Percentiles rank a stretch among this genome's conserved stretches.
Evolutionary conservation across 2,113 vertebrate genomes (phyloP).

Genomic region (Ameiurus melas): DNA sequence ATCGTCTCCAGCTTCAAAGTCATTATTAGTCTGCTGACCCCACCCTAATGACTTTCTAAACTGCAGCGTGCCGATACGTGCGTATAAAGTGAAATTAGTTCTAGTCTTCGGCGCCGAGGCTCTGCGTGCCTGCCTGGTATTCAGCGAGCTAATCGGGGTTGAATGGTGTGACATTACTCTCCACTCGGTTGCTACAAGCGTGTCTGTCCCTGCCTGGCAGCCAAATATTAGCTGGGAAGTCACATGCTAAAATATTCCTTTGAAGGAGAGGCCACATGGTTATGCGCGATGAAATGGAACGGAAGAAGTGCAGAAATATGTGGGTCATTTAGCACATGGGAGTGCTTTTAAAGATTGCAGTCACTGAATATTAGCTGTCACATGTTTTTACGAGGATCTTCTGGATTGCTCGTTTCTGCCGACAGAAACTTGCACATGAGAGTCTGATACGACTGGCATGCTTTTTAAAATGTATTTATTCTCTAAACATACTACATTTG

Average conservation of each 20-base stretch:
- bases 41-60: constrained; percentile 79
- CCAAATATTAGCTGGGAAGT: constrained; percentile 72
- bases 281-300: constrained; percentile 61
- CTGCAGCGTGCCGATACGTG: constrained; percentile 78
- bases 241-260: constrained; percentile 75
- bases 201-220: constrained; percentile 73
- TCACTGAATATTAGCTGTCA: constrained; percentile 67
- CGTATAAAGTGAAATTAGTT: constrained; percentile 82
- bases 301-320: constrained; percentile 59
- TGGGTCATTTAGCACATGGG: constrained; percentile 58
- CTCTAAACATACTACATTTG: background rate
- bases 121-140: constrained; percentile 73
- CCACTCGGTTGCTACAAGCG: constrained; percentile 73
- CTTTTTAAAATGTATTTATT: background rate
- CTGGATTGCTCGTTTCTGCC: constrained; percentile 31
- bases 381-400: constrained; percentile 59
- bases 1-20: constrained; percentile 54
- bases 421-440: background rate
- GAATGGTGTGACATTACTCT: constrained; percentile 81
- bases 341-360: constrained; percentile 51
- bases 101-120: constrained; percentile 71
- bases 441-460: constrained; percentile 4
- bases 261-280: constrained; percentile 78
- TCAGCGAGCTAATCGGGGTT: constrained; percentile 74
- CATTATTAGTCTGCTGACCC: constrained; percentile 57